A percentile compares a stretch with the other conserved stretches of the same genome.
phyloP scores from a whole-genome alignment of 2,113 vertebrate species.

The Prinia subflava region DNA sequence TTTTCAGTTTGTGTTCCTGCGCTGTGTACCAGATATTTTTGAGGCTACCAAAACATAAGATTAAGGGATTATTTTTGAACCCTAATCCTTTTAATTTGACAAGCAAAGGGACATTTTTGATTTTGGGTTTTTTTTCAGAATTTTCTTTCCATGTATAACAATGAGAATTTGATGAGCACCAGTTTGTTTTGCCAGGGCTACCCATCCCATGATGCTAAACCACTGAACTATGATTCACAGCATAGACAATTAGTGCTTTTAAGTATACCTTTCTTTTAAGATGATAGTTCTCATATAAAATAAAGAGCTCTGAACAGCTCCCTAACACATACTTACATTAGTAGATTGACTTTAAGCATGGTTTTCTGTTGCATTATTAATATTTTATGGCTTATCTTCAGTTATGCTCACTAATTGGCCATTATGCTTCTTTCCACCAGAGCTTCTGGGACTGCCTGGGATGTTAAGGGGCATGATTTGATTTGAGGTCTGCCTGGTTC shows the following conservation, averaged over 20 bases:
- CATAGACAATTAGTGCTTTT: background rate
- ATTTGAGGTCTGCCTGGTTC: background rate
- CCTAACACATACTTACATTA: background rate
- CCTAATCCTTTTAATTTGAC: constrained; percentile 19
- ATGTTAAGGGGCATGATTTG: background rate
- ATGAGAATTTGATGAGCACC: background rate
- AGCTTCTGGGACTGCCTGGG: background rate
- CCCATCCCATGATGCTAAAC: background rate
- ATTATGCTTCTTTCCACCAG: background rate
- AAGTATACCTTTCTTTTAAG: background rate
- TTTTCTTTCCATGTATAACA: background rate
- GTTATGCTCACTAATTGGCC: constrained; percentile 18
- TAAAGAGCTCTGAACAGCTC: background rate
- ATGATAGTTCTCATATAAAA: background rate
- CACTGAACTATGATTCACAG: background rate
- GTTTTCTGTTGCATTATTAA: background rate
- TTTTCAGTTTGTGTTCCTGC: background rate
- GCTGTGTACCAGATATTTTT: background rate
- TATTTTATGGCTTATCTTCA: constrained; percentile 26
- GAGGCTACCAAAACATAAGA: background rate
- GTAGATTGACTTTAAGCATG: background rate
- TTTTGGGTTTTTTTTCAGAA: background rate
- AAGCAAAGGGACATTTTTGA: background rate
- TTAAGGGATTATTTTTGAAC: background rate
- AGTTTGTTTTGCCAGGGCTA: background rate